Base-by-base conservation (phyloP, 1,140 invertebrate species). In the Cydia fagiglandana region DNA sequence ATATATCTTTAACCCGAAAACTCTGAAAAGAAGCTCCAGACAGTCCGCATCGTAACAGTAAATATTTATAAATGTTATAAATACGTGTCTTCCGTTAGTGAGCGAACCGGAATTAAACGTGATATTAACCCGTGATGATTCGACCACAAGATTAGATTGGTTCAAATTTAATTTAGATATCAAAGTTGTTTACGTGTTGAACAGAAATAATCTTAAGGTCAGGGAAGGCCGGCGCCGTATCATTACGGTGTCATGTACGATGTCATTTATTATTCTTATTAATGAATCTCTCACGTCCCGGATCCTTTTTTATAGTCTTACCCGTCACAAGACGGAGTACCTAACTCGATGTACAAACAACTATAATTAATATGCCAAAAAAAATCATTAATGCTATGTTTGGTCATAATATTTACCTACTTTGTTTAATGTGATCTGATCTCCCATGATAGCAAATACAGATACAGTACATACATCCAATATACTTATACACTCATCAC, bases 271-370 rank as follows among this genome's bases (percentile, higher is more conserved):
- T 24, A 61, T 61, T 24, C 56, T 6, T 61, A 24, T 61, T 61
- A 20, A 61, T 61, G 24, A 61, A 61, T 7, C 9, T 61, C 56
- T 20, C 56, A 61, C 56, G 20, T 61, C 20, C 56, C 56, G 56
- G 34, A 64, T 76, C 80, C 79, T 77, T 79, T 61, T 61, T 78
- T 61, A 17, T 61, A n/a, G 17, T 61, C 0, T 20, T 24, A 7
- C 9, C 56, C 56, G 17, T 47, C 45, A 47, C 45, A 47, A 47
- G 45, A 47, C 4, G 10, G 50, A n/a, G 15, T 47, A 47, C 15
- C 45, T 53, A 47, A 47, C 45, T 53, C 50, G 50, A 53, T 17
- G n/a, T 53, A 17, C 6, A 53, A 53, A 53, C 50, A 53, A 47
- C 12, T 47, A 47, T 47, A 15, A 47, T 47, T 47, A 47, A 47